Percentiles rank a stretch among this genome's conserved stretches.
Conservation (phyloP, 2,797 vertebrate species). For the Pantherophis alleghaniensis region DNA sequence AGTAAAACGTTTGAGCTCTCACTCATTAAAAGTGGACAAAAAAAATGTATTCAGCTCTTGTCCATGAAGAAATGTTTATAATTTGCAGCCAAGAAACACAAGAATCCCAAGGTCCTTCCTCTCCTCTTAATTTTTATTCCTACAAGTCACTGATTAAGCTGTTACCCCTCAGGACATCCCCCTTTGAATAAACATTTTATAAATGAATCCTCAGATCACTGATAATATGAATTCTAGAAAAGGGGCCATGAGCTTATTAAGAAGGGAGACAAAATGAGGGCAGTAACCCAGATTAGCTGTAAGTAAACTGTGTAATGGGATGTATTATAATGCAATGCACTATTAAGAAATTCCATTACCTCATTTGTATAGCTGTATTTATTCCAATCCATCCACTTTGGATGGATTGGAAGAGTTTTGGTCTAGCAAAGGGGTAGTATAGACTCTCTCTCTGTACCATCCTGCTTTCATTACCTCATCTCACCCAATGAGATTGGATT, state of each 20-base stretch:
- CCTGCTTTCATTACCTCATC: not conserved
- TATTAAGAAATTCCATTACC: not conserved
- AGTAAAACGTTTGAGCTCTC: slow-evolving; percentile 54
- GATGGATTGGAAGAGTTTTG: not conserved
- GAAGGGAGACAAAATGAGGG: slow-evolving; percentile 45
- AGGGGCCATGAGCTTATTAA: slow-evolving; percentile 39
- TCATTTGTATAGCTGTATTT: slow-evolving; percentile 10
- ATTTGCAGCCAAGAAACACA: slow-evolving; percentile 69
- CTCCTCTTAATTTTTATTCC: slow-evolving; percentile 59
- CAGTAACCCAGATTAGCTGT: not conserved
- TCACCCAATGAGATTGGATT: not conserved
- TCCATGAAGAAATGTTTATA: slow-evolving; percentile 64
- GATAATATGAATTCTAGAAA: slow-evolving; percentile 44
- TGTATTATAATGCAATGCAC: not conserved
- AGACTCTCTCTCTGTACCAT: not conserved
- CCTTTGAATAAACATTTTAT: slow-evolving; percentile 60
- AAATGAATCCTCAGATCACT: slow-evolving; percentile 43
- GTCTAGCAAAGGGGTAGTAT: not conserved
- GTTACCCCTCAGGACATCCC: slow-evolving; percentile 54
- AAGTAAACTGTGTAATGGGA: not conserved
- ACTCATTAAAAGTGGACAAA: slow-evolving; percentile 57
- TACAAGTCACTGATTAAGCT: slow-evolving; percentile 53
- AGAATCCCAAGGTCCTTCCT: slow-evolving; percentile 51
- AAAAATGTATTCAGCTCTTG: slow-evolving; percentile 58
- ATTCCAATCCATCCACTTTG: not conserved